phyloP scores from a whole-genome alignment of 1,140 invertebrate genomes.

The Aphelinus atriplicis region DNA sequence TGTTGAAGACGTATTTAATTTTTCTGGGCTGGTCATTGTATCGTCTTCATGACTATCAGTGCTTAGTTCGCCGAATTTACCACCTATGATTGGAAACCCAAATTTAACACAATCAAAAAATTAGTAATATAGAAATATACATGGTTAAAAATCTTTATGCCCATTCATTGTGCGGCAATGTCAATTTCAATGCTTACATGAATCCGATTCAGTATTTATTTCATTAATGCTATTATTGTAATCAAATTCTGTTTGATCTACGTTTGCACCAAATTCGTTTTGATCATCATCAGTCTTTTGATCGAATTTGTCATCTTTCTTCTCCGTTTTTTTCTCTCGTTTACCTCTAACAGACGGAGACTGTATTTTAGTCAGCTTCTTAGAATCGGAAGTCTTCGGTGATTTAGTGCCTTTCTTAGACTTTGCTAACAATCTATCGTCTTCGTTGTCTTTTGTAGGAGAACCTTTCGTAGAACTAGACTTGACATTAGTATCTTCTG shows the following conservation, averaged over 20 bases:
- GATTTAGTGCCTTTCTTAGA: conserved; percentile 52
- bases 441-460: conserved; percentile 56
- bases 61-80: conserved; percentile 32
- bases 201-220: conserved; percentile 40
- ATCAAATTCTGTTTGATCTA: conserved; percentile 36
- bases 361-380: conserved; percentile 46
- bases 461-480: conserved; percentile 50
- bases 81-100: neutral
- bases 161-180: too few species aligned
- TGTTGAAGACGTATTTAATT: conserved; percentile 20
- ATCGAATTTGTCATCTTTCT: conserved; percentile 49
- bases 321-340: conserved; percentile 54
- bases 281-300: conserved; percentile 41
- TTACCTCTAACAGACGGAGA: conserved; percentile 49
- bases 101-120: too few species aligned
- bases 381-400: conserved; percentile 52
- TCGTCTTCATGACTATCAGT: conserved; percentile 36
- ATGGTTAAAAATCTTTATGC: too few species aligned
- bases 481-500: conserved; percentile 51
- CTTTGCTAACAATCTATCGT: conserved; percentile 49
- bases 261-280: conserved; percentile 39
- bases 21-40: conserved; percentile 19
- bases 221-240: conserved; percentile 29
- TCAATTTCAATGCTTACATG: conserved; percentile 41
- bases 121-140: too few species aligned